Evolutionary conservation across 2,888 invertebrate species (phyloP).

Genomic region (Phymatocera aterrima): DNA sequence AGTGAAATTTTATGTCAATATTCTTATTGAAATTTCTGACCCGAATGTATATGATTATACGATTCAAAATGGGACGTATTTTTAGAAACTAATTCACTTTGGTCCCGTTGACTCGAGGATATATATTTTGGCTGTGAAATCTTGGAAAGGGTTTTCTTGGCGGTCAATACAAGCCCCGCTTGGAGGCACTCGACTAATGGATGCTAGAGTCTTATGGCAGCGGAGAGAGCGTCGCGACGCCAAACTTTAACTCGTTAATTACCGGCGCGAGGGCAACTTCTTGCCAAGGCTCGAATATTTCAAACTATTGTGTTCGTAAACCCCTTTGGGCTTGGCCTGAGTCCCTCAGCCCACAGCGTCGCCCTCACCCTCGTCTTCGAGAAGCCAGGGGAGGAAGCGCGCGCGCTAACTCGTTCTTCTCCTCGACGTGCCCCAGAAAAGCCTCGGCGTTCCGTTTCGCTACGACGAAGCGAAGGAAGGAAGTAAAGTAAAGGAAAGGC

Average conservation of each 20-base stretch:
- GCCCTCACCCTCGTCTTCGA: conserved; percentile 50
- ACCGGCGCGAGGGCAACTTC: conserved; percentile 72
- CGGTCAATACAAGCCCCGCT: conserved; percentile 48
- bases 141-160: conserved; percentile 36
- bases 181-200: conserved; percentile 73
- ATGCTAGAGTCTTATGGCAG: conserved; percentile 70
- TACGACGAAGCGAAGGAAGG: conserved; percentile 55
- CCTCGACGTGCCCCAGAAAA: conserved; percentile 41
- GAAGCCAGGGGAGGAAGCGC: conserved; percentile 35
- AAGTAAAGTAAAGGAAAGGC: conserved; percentile 46
- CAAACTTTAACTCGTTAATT: conserved; percentile 75
- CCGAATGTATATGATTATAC: too few species aligned
- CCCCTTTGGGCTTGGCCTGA: conserved; percentile 69
- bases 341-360: conserved; percentile 49
- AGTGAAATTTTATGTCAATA: neutral
- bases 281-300: conserved; percentile 73
- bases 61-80: neutral
- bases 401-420: conserved; percentile 30
- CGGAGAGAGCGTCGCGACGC: conserved; percentile 69
- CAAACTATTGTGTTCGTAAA: conserved; percentile 74
- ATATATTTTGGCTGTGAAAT: conserved; percentile 39
- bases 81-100: neutral
- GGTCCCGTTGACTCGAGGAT: neutral
- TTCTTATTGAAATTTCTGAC: neutral
- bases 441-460: conserved; percentile 47